Evolutionary conservation across 2,888 invertebrate genomes (phyloP).

Genomic region (Didymodactylos carnosus): DNA sequence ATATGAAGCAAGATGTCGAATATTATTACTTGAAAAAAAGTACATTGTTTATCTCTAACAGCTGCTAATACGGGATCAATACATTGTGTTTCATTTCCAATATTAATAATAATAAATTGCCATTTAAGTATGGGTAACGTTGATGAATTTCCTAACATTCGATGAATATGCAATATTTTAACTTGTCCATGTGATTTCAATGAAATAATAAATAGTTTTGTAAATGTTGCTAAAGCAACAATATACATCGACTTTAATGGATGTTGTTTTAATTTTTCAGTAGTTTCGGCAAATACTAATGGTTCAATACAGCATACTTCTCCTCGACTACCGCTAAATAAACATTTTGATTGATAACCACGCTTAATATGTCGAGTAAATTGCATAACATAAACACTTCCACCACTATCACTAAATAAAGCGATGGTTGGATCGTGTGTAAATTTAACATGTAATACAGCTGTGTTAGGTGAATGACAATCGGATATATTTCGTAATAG

Average conservation of each 20-base stretch:
- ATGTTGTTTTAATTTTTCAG: slow-evolving; percentile 35
- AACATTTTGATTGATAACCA: slow-evolving; percentile 63
- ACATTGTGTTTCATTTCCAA: slow-evolving; percentile 34
- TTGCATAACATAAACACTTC: slow-evolving; percentile 78
- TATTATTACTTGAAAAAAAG: slow-evolving; percentile 51
- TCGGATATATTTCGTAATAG: slow-evolving; percentile 51
- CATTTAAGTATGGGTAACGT: slow-evolving; percentile 74
- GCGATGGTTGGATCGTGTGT: slow-evolving; percentile 54
- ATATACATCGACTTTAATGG: slow-evolving; percentile 55
- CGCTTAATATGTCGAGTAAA: slow-evolving; percentile 64
- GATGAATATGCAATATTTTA: slow-evolving; percentile 11
- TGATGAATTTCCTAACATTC: slow-evolving; percentile 38
- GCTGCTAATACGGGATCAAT: slow-evolving; percentile 70
- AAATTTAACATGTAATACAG: slow-evolving; percentile 55
- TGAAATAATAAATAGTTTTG: slow-evolving; percentile 49
- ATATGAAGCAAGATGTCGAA: too few species aligned
- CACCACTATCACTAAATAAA: slow-evolving; percentile 69
- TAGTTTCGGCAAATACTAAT: slow-evolving; percentile 36
- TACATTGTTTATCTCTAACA: slow-evolving; percentile 59
- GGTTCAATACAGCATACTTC: slow-evolving; percentile 64
- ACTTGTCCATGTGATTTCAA: slow-evolving; percentile 53
- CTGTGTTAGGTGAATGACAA: slow-evolving; percentile 61
- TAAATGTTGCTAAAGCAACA: slow-evolving; percentile 75
- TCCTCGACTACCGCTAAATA: slow-evolving; percentile 88
- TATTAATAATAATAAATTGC: slow-evolving; percentile 68